These are phyloP conservation scores for Gnatocerus cornutus DNA, from an alignment of 2,888 invertebrate species.

Conservation along the genomic window DNA sequence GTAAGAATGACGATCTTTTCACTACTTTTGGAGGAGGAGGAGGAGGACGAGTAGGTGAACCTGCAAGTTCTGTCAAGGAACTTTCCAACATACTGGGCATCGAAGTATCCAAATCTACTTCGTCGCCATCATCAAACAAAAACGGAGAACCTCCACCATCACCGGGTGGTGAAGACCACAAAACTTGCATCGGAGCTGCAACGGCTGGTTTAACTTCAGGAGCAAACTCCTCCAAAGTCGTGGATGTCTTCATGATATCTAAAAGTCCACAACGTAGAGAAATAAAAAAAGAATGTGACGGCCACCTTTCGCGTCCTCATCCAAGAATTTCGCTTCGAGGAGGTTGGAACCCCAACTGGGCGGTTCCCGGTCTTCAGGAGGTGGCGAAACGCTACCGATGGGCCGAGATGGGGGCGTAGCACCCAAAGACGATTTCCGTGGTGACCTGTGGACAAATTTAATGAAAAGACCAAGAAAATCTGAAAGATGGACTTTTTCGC, in stretches of 20 bases:
- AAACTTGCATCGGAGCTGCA: neutral
- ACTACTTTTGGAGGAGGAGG: neutral
- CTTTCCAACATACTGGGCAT: neutral
- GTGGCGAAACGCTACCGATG: constrained; percentile 54
- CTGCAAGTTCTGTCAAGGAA: neutral
- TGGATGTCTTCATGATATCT: neutral
- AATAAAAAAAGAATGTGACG: neutral
- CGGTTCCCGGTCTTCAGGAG: constrained; percentile 59
- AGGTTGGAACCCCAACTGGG: constrained; percentile 69
- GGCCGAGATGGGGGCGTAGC: constrained; percentile 58
- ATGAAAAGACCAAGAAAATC: neutral
- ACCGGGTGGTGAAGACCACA: neutral
- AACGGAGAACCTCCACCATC: neutral
- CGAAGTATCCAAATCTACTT: neutral
- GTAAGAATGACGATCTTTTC: neutral
- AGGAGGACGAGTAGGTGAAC: neutral
- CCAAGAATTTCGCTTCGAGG: constrained; percentile 59
- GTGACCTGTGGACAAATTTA: neutral
- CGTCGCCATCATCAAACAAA: neutral
- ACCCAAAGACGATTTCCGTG: constrained; percentile 43
- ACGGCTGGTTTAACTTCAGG: neutral
- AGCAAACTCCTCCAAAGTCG: neutral
- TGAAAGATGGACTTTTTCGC: constrained; percentile 48
- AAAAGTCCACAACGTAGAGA: neutral
- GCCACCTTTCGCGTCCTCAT: constrained; percentile 11